These are phyloP conservation scores for Oryzias melastigma DNA, from an alignment of 2,113 vertebrate genomes.

Conservation along the genomic window DNA sequence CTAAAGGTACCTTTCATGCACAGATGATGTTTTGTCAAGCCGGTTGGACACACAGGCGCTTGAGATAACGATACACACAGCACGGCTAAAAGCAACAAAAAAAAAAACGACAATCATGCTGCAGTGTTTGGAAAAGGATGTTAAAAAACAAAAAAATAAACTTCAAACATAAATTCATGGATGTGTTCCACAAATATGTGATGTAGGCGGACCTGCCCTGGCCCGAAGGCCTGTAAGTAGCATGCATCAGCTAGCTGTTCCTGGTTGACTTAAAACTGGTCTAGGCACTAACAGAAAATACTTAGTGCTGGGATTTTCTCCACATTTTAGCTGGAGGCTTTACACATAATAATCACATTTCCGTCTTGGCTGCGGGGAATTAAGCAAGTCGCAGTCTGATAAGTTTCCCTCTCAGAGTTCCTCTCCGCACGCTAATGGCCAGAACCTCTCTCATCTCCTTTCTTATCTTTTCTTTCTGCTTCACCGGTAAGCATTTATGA, in stretches of 20 bases:
- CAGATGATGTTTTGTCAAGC: conserved; percentile 38
- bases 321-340: conserved; percentile 2
- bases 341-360: conserved; percentile 18
- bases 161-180: not conserved
- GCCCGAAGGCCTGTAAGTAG: conserved; percentile 6
- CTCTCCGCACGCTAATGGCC: not conserved
- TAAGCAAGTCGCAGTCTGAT: conserved; percentile 10
- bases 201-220: conserved; percentile 9
- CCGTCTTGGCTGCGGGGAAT: conserved; percentile 22
- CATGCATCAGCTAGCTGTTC: conserved; percentile 22
- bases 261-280: conserved; percentile 34
- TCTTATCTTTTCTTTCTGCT: conserved; percentile 15
- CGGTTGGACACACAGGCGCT: not conserved
- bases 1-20: conserved; percentile 81
- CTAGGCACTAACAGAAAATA: conserved; percentile 31
- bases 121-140: not conserved
- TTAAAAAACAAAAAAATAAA: not conserved
- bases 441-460: not conserved
- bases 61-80: not conserved
- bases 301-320: conserved; percentile 13
- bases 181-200: conserved; percentile 3
- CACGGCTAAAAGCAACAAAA: not conserved
- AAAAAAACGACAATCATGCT: not conserved
- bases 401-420: conserved; percentile 30
- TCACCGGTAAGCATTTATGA: conserved; percentile 13